Evolutionary conservation across 2,113 vertebrate genomes (phyloP).

Genomic region (Ailurus styani): DNA sequence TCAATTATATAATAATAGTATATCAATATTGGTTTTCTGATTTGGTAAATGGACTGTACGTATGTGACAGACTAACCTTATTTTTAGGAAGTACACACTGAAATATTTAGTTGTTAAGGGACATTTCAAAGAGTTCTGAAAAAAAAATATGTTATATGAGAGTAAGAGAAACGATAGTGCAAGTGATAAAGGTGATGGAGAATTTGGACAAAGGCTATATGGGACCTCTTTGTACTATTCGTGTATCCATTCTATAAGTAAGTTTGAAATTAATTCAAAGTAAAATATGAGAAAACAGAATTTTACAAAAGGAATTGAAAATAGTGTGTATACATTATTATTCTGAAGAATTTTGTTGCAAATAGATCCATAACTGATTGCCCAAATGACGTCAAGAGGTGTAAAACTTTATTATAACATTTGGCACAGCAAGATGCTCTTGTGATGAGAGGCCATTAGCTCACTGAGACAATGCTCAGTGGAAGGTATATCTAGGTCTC

Average conservation of each 20-base stretch:
- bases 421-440: neutral
- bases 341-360: neutral
- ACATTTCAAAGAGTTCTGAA: neutral
- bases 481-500: neutral
- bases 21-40: neutral
- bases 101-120: neutral
- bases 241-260: neutral
- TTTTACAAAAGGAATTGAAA: neutral
- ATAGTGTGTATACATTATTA: rapidly evolving
- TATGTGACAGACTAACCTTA: neutral
- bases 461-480: neutral
- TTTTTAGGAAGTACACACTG: neutral
- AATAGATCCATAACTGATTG: neutral
- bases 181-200: neutral
- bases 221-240: neutral
- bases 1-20: neutral
- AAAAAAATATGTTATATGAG: neutral
- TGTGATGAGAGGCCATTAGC: neutral
- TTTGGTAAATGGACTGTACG: neutral
- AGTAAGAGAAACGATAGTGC: neutral
- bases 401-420: neutral
- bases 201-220: neutral
- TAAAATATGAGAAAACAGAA: neutral
- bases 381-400: neutral
- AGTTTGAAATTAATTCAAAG: neutral